A percentile compares a stretch with the other conserved stretches of the same genome.
These are phyloP conservation scores for Labeo catla DNA, from an alignment of 2,113 vertebrate genomes.

Conservation along the genomic window DNA sequence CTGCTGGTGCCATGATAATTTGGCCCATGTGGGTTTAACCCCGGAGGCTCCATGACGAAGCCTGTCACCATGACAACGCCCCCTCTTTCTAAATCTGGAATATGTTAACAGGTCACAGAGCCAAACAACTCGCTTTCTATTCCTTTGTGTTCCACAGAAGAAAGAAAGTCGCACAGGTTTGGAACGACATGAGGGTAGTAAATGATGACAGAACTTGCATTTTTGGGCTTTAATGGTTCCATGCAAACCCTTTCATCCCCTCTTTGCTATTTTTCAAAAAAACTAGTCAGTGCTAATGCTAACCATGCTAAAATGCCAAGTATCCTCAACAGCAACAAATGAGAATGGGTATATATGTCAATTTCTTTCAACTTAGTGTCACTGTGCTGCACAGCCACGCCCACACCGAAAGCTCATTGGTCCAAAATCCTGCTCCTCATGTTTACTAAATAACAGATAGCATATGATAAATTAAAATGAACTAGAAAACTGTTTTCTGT, in stretches of 20 bases:
- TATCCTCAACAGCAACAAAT: neutral
- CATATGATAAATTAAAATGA: too few relatives aligned
- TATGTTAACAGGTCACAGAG: conserved; percentile 52
- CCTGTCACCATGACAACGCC: conserved; percentile 38
- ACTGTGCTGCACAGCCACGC: neutral
- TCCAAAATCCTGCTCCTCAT: neutral
- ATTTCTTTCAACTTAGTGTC: neutral
- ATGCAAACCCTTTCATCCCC: neutral
- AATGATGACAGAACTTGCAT: neutral
- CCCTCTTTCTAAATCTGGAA: conserved; percentile 55
- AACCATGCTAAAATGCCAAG: neutral
- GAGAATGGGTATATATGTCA: neutral
- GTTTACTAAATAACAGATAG: neutral
- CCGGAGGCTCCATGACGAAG: conserved; percentile 43
- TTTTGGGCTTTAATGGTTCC: neutral
- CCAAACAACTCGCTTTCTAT: conserved; percentile 20
- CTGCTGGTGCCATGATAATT: conserved; percentile 55
- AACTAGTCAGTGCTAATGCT: neutral
- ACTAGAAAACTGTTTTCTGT: too few relatives aligned
- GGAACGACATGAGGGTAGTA: neutral
- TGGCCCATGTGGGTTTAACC: conserved; percentile 61
- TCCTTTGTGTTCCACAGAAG: neutral
- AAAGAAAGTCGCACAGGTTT: neutral
- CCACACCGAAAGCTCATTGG: neutral
- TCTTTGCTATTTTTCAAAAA: neutral